phyloP scores from a whole-genome alignment of 2,113 vertebrate species.

The Melanocharis versteri region DNA sequence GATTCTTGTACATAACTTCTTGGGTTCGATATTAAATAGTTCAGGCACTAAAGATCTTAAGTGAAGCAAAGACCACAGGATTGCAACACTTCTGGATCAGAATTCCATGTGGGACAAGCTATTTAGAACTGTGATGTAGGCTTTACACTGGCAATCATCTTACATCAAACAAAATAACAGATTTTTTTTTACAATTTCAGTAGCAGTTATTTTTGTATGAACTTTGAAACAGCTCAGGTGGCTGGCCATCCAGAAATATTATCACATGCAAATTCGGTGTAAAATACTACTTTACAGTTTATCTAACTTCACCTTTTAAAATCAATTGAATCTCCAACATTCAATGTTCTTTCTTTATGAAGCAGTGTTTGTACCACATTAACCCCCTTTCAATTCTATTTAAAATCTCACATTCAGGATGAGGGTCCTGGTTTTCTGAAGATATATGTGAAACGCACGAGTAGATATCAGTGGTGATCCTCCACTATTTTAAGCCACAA shows the following conservation, averaged over 20 bases:
- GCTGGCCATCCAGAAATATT: not conserved
- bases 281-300: not conserved
- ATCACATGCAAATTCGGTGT: not conserved
- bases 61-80: not conserved
- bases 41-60: not conserved
- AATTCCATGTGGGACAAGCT: not conserved
- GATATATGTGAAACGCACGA: not conserved
- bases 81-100: not conserved
- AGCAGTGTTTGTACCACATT: not conserved
- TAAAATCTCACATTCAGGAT: not conserved
- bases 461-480: not conserved
- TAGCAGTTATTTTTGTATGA: not conserved
- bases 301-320: not conserved
- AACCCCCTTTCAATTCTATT: not conserved
- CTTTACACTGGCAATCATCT: not conserved
- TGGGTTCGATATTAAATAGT: not conserved
- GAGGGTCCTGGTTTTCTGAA: not conserved
- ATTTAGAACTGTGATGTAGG: not conserved
- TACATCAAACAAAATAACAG: not conserved
- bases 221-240: not conserved
- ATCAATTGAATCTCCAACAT: not conserved
- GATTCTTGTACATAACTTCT: not conserved
- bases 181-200: not conserved
- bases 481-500: not conserved
- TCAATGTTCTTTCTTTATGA: not conserved